phyloP scores from a whole-genome alignment of 53 echinoderm and acorn worm species.

The Holothuria scabra region DNA sequence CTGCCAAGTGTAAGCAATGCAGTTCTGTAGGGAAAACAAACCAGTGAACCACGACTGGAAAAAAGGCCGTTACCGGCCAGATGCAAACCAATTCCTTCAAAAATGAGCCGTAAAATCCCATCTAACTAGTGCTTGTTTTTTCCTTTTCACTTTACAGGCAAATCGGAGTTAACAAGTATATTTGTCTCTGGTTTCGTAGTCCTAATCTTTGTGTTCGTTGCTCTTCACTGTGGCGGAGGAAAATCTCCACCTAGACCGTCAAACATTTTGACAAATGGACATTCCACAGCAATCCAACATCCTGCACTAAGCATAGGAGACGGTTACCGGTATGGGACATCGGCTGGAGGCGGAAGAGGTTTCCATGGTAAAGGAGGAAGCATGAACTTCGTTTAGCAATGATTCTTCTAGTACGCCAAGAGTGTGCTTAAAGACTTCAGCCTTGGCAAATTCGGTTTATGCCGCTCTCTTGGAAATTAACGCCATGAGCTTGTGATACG shows the following conservation, averaged over 20 bases:
- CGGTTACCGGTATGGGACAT: neutral
- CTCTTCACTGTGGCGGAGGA: slow-evolving; percentile 45
- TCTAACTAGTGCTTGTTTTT: no score
- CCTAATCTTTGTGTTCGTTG: slow-evolving; percentile 39
- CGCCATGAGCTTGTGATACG: no score
- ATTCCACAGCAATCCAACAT: slow-evolving; percentile 39
- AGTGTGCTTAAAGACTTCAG: no score
- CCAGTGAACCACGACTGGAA: no score
- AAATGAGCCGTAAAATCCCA: no score
- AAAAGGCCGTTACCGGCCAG: no score
- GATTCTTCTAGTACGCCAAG: neutral
- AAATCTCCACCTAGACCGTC: slow-evolving; percentile 18
- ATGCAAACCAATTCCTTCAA: no score
- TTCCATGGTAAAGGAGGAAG: slow-evolving; percentile 32
- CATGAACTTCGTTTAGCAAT: slow-evolving; percentile 31
- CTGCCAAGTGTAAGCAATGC: no score
- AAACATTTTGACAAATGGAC: slow-evolving; percentile 29
- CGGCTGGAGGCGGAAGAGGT: neutral
- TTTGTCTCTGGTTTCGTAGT: slow-evolving; percentile 48
- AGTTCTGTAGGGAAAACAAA: no score
- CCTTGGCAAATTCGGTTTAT: no score
- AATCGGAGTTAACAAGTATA: slow-evolving; percentile 42
- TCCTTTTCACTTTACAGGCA: neutral
- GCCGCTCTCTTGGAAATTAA: no score
- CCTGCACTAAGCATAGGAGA: slow-evolving; percentile 36